These are phyloP conservation scores for Cydia strobilella DNA, from an alignment of 1,140 invertebrate genomes.

Conservation along the genomic window DNA sequence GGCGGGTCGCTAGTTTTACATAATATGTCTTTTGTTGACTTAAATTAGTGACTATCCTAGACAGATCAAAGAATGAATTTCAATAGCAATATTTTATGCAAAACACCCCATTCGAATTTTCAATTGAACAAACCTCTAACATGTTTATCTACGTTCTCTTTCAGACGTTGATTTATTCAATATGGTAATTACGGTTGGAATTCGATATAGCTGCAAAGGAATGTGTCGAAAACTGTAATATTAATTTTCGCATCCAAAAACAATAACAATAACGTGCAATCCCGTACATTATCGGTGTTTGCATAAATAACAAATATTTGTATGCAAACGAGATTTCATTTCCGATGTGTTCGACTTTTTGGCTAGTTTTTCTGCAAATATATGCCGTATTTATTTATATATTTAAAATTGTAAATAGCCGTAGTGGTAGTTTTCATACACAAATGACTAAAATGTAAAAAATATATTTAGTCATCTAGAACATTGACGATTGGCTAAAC, in stretches of 20 bases:
- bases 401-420: no score
- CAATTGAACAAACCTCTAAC: constrained; percentile 32
- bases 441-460: no score
- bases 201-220: constrained; percentile 16
- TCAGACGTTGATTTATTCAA: constrained; percentile 48
- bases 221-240: background rate
- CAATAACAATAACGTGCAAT: constrained; percentile 29
- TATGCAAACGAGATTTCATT: constrained; percentile 27
- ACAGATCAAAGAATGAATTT: background rate
- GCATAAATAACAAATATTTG: constrained; percentile 43
- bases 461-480: no score
- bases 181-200: constrained; percentile 45
- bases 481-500: no score
- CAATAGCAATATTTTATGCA: constrained; percentile 27
- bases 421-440: no score
- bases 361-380: background rate
- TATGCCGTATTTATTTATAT: no score
- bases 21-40: background rate
- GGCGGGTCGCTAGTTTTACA: no score
- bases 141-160: constrained; percentile 38
- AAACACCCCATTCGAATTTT: constrained; percentile 7
- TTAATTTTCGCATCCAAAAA: constrained; percentile 22
- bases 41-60: background rate
- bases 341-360: constrained; percentile 2
- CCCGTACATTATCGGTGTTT: constrained; percentile 34